Evolutionary conservation across 2,888 invertebrate genomes (phyloP).

Genomic region (Pollenia angustigena): DNA sequence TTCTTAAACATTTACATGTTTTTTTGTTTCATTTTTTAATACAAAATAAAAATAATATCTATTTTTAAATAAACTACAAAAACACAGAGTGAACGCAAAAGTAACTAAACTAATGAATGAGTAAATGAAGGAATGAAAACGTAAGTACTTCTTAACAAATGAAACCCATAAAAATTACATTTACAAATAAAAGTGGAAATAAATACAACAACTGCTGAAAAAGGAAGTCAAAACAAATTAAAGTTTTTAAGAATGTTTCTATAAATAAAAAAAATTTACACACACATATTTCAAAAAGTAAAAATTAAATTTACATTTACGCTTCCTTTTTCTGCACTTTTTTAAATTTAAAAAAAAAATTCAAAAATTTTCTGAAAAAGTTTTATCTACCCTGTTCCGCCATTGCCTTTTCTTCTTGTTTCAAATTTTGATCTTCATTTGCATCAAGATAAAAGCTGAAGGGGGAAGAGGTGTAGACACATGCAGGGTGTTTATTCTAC

Average conservation of each 20-base stretch:
- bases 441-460: too few species aligned
- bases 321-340: too few species aligned
- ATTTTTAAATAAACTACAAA: constrained; percentile 39
- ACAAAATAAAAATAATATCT: constrained; percentile 22
- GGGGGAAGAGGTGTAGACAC: too few species aligned
- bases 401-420: too few species aligned
- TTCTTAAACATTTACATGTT: constrained; percentile 32
- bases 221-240: constrained; percentile 37
- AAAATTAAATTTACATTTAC: background rate
- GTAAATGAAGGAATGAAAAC: background rate
- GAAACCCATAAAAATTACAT: constrained; percentile 44
- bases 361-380: too few species aligned
- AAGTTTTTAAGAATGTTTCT: background rate
- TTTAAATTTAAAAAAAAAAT: too few species aligned
- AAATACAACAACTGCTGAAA: background rate
- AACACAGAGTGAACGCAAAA: constrained; percentile 51
- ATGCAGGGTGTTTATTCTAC: too few species aligned
- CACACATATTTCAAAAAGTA: background rate
- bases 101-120: constrained; percentile 16
- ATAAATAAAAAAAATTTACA: background rate
- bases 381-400: too few species aligned
- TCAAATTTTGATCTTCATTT: too few species aligned
- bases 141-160: constrained; percentile 8
- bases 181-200: constrained; percentile 24
- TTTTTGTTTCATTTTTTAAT: background rate